Evolutionary conservation across 2,113 vertebrate species (phyloP).

Genomic region (Phrynosoma platyrhinos): DNA sequence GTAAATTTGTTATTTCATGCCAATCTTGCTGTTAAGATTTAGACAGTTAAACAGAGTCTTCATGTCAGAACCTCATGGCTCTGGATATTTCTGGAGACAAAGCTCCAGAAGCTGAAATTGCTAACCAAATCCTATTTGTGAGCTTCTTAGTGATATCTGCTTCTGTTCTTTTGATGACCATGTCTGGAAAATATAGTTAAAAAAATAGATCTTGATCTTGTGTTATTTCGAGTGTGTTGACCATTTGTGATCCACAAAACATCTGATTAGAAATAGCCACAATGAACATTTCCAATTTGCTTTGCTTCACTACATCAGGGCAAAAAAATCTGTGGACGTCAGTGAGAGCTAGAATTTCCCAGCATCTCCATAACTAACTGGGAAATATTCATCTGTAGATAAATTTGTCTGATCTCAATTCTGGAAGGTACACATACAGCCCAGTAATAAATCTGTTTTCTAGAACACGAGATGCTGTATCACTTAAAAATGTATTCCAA

Average conservation of each 20-base stretch:
- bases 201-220: not conserved
- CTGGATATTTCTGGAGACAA: too few species aligned
- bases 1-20: too few species aligned
- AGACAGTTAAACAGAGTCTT: too few species aligned
- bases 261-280: not conserved
- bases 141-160: too few species aligned
- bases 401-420: not conserved
- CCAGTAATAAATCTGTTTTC: not conserved
- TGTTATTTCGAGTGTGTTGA: not conserved
- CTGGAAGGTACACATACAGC: not conserved
- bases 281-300: not conserved
- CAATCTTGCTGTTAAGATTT: too few species aligned
- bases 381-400: not conserved
- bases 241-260: not conserved
- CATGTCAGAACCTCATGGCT: too few species aligned
- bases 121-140: too few species aligned
- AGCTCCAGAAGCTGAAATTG: too few species aligned
- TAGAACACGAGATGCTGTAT: not conserved
- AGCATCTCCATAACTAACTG: not conserved
- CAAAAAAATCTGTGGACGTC: not conserved
- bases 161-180: too few species aligned
- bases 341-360: conserved; percentile 11
- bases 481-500: not conserved
- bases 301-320: not conserved
- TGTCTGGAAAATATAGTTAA: too few species aligned